phyloP scores from a whole-genome alignment of 2,888 invertebrate species.

The Xestia xanthographa region DNA sequence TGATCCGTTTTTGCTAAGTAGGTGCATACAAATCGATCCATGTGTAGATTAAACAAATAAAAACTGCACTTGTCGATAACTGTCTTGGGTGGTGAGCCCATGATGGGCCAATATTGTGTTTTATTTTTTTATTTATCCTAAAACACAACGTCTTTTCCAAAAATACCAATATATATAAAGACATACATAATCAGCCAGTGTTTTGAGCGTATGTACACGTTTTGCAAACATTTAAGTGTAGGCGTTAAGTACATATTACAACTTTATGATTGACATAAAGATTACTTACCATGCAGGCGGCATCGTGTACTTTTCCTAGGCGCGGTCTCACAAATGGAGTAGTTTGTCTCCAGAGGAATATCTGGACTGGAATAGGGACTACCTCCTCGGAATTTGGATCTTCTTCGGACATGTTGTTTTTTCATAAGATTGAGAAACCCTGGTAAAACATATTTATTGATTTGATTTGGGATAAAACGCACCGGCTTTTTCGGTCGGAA shows the following conservation, averaged over 20 bases:
- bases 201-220: constrained; percentile 55
- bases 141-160: background rate
- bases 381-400: constrained; percentile 93
- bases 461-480: constrained; percentile 7
- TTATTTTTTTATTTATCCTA: background rate
- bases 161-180: background rate
- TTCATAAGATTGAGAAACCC: constrained; percentile 68
- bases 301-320: constrained; percentile 98
- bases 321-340: constrained; percentile 99
- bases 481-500: too few species aligned
- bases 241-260: constrained; percentile 25
- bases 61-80: background rate
- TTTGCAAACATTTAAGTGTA: constrained; percentile 50
- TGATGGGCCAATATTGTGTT: background rate
- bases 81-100: background rate
- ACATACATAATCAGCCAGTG: constrained; percentile 40
- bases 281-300: constrained; percentile 97
- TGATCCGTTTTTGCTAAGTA: background rate
- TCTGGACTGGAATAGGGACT: constrained; percentile 98
- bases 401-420: constrained; percentile 87
- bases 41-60: background rate
- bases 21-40: background rate
- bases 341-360: constrained; percentile 99
- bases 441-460: constrained; percentile 33
- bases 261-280: constrained; percentile 4